Evolutionary conservation across 2,113 vertebrate species (phyloP).

Genomic region (Hemichromis elongatus): DNA sequence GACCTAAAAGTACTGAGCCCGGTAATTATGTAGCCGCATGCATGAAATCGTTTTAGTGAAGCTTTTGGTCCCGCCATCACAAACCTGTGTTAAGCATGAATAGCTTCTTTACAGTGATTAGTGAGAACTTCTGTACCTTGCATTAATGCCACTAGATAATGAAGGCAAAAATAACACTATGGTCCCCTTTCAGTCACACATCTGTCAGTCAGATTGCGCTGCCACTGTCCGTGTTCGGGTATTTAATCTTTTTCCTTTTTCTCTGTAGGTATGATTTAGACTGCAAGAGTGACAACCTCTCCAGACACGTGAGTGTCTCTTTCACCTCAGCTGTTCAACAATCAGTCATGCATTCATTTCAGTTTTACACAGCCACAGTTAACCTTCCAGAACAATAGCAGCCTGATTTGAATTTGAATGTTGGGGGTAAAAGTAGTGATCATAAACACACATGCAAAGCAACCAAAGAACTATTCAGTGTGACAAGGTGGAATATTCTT

Average conservation of each 20-base stretch:
- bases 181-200: background rate
- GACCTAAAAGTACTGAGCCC: background rate
- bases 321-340: constrained; percentile 8
- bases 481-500: background rate
- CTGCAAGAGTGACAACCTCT: constrained; percentile 94
- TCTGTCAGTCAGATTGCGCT: background rate
- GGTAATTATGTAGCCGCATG: background rate
- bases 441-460: background rate
- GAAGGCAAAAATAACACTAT: background rate
- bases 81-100: background rate
- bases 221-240: background rate
- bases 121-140: background rate
- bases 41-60: background rate
- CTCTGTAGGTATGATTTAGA: constrained; percentile 90
- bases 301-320: constrained; percentile 89
- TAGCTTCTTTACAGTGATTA: constrained; percentile 10
- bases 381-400: background rate
- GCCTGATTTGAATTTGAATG: constrained; percentile 24
- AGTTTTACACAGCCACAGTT: background rate
- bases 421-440: background rate
- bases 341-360: constrained; percentile 35
- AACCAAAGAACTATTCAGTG: background rate
- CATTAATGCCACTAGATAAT: background rate
- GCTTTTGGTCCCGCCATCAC: background rate
- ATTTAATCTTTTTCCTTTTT: constrained; percentile 39